A percentile compares a stretch with the other conserved stretches of the same genome.
These are phyloP conservation scores for Podargus strigoides DNA, from an alignment of 2,797 vertebrate species.

Conservation along the genomic window DNA sequence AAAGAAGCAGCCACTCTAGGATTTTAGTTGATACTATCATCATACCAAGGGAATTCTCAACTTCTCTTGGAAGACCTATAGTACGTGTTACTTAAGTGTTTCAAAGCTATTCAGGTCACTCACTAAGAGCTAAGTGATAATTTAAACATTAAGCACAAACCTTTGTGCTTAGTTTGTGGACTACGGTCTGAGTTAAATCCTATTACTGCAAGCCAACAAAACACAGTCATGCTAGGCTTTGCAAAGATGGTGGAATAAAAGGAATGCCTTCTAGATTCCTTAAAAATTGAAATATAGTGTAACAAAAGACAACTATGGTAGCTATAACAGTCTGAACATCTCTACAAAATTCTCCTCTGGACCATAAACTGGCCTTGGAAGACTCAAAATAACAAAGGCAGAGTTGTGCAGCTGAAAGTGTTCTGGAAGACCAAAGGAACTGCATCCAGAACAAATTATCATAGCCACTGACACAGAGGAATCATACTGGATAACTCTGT, in stretches of 20 bases:
- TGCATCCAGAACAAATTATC: not conserved
- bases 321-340: not conserved
- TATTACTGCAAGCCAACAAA: not conserved
- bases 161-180: not conserved
- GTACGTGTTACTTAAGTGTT: not conserved
- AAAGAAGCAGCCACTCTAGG: not conserved
- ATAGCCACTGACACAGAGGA: not conserved
- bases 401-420: not conserved
- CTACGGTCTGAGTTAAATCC: not conserved
- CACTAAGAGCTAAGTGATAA: not conserved
- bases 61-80: not conserved
- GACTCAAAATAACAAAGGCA: not conserved
- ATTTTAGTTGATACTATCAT: not conserved
- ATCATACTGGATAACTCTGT: not conserved
- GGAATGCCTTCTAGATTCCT: not conserved
- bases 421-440: not conserved
- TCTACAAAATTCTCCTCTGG: not conserved
- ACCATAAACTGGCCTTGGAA: not conserved
- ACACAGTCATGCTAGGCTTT: not conserved
- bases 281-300: not conserved
- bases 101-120: not conserved
- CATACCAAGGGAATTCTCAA: not conserved
- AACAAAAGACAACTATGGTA: not conserved
- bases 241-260: not conserved
- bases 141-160: not conserved